These are phyloP conservation scores for Magallana ariakensis DNA, from an alignment of 1,140 invertebrate genomes.

Conservation along the genomic window DNA sequence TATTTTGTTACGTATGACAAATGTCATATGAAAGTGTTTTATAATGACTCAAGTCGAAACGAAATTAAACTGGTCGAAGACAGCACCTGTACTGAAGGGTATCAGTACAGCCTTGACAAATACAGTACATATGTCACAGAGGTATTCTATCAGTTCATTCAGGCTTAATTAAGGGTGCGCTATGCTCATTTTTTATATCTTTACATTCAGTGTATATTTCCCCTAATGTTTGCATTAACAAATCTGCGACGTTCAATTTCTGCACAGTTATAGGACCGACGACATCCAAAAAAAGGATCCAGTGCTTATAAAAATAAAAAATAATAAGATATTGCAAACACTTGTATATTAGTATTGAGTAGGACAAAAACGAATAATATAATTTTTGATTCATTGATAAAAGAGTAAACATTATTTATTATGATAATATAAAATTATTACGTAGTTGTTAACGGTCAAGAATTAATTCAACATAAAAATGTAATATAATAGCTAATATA, in stretches of 20 bases:
- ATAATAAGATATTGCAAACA: background rate
- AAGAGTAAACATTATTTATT: too few relatives aligned
- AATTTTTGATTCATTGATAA: background rate
- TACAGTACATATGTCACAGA: constrained; percentile 18
- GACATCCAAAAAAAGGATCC: too few relatives aligned
- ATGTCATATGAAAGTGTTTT: background rate
- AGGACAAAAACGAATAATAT: background rate
- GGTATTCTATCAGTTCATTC: background rate
- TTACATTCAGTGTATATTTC: too few relatives aligned
- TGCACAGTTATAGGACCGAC: too few relatives aligned
- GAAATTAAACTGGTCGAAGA: background rate
- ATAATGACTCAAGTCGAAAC: background rate
- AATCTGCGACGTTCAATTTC: too few relatives aligned
- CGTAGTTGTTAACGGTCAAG: background rate
- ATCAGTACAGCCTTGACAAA: background rate
- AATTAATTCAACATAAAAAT: background rate
- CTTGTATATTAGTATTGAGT: background rate
- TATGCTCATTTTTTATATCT: too few relatives aligned
- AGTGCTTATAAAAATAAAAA: too few relatives aligned
- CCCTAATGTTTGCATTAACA: too few relatives aligned
- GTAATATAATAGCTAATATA: too few relatives aligned
- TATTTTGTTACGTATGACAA: background rate
- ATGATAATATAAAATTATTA: background rate
- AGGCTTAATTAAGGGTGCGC: background rate
- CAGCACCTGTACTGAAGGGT: background rate